Evolutionary conservation across 2,797 vertebrate species (phyloP), one percentile per base, ranked within the genome.

Genomic region (Sylvia borin): DNA sequence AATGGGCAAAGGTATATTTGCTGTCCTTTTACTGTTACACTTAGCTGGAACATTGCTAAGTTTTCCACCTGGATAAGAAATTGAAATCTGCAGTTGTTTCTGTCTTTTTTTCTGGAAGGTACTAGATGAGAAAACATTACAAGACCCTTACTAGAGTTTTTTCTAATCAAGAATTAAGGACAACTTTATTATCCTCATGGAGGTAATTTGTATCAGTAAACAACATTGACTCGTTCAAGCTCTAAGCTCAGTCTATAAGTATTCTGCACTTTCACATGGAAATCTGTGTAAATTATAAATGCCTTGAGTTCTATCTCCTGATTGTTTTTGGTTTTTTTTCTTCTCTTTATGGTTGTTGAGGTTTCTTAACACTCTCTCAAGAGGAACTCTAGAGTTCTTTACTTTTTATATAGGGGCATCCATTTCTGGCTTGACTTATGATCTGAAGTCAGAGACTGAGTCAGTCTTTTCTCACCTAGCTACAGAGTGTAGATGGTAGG

Each of bases 71-170:
- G 31, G 14, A 15, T 13, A 50, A 71, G 40, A 75, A 76, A 68
- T 4, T 51, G 55, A 92, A 77, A 77, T 25, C 3, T 66, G 22
- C 5, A 45, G 7, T 58, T 48, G 4, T 38, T 84, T 51, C n/a
- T 71, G 8, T 55, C 8, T 22, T 62, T 78, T 87, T 61, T 82
- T 20, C 72, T 50, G 26, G 43, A 71, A 82, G 10, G 4, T 29
- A 50, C 8, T n/a, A n/a, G 40, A 38, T 36, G 4, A 53, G 4
- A 19, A 71, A 40, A 3, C 9, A 31, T 67, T 45, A 26, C 36
- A 85, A 85, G 38, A 65, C 0, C 2, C 16, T 20, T 2, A 38
- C 1, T 16, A 21, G 51, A 17, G 0, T 14, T 27, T 12, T 55
- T 78, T 88, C 50, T 40, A 36, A 15, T 66, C 19, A 92, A 29